Conservation (phyloP, 2,113 vertebrate genomes). For the Erythrocercus mccallii region DNA sequence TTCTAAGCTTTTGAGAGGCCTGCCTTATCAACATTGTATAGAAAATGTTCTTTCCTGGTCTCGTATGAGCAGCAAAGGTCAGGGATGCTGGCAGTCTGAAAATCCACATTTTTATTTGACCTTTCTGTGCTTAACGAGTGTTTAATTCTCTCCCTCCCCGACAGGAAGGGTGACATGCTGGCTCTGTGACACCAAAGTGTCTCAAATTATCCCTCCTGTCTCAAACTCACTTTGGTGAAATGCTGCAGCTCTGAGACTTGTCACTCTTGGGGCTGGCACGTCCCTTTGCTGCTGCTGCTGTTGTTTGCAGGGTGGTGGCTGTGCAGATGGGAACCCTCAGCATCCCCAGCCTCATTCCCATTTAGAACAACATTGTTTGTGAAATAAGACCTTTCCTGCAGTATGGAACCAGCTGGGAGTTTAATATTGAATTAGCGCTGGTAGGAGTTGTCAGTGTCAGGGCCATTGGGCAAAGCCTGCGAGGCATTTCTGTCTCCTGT, state of each 20-base stretch:
- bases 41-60: not conserved
- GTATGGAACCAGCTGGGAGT: not conserved
- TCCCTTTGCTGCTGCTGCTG: not conserved
- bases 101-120: conserved; percentile 1
- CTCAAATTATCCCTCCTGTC: not conserved
- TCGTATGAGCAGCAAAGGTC: not conserved
- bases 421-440: not conserved
- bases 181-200: not conserved
- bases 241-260: not conserved
- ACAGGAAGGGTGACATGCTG: not conserved
- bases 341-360: not conserved
- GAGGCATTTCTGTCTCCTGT: not conserved
- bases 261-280: not conserved
- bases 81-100: not conserved
- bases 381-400: not conserved
- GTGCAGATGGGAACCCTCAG: not conserved
- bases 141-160: not conserved
- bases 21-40: not conserved
- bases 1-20: not conserved
- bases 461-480: not conserved
- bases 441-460: not conserved
- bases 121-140: not conserved
- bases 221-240: not conserved
- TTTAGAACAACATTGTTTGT: not conserved
- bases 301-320: not conserved